Percentiles rank a stretch among this genome's conserved stretches.
Evolutionary conservation across 2,797 vertebrate genomes (phyloP).

Genomic region (Eurystomus glaucurus): DNA sequence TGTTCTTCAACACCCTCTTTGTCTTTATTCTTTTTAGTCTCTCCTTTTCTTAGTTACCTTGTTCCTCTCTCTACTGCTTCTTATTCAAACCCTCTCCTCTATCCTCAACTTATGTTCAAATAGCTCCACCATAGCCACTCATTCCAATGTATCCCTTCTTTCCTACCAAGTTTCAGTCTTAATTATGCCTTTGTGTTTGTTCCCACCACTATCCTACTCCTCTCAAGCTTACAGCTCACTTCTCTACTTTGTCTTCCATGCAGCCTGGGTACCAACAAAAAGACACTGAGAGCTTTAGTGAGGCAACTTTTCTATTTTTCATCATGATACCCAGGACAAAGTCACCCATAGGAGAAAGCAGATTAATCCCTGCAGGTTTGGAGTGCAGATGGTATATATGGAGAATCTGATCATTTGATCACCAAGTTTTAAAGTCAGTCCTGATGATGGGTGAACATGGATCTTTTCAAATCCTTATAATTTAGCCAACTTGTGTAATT

Average conservation of each 20-base stretch:
- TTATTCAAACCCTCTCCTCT: neutral
- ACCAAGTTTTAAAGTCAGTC: neutral
- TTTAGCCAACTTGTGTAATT: neutral
- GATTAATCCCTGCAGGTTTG: neutral
- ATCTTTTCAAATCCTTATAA: neutral
- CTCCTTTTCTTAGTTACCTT: neutral
- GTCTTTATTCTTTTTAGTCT: neutral
- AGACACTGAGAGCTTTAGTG: neutral
- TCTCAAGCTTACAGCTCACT: neutral
- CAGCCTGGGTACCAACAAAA: neutral
- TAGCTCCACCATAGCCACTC: neutral
- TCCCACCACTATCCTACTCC: neutral
- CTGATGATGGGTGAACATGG: neutral
- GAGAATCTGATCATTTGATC: neutral
- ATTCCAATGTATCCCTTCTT: neutral
- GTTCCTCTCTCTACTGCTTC: neutral
- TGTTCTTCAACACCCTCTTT: neutral
- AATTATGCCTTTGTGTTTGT: neutral
- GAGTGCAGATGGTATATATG: neutral
- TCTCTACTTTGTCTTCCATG: neutral
- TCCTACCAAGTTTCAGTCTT: neutral
- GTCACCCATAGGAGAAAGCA: rapidly evolving
- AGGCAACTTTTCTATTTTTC: neutral
- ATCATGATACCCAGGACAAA: neutral
- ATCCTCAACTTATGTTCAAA: neutral